Evolutionary conservation across 2,113 vertebrate species (phyloP), one percentile per base, ranked within the genome.

Genomic region (Pardalotus punctatus): DNA sequence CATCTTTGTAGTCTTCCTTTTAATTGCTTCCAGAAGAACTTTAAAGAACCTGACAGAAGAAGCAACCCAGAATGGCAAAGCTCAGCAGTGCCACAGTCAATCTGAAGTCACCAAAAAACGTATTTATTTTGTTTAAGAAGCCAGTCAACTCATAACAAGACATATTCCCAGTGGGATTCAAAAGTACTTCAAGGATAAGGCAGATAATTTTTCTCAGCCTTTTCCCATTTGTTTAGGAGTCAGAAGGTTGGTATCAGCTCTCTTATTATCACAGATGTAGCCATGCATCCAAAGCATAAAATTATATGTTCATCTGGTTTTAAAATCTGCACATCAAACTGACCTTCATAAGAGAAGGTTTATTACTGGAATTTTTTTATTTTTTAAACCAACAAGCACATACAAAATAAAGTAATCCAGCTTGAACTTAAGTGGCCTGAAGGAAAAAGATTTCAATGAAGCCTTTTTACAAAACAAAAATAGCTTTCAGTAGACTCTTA

Each of bases 11-110:
- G 60, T 98, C 90, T 97, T 99, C 96, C 97, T 99, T 95, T 98
- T 99, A 84, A 99, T 98, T 54, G 98, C 96, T 51, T 99, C 99
- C 29, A 99, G 95, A 48, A 99, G 90, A 29, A 98, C 90, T 80
- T 97, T 98, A 73, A 99, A 99, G 95, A 99, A 99, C 43, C 99
- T 99, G 97, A 56, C 62, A 93, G 79, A 8, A 66, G 47, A 61
- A 88, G 72, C 74, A 94, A 58, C 11, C 12, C 70, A 85, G 42
- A 3, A 19, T 4, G 18, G 48, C 33, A 81, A 69, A 10, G 0
- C 27, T 95, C 76, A 84, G 70, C 19, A 70, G 29, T 13, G 43
- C 25, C 1, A 6, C 11, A 74, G 54, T 60, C 35, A 61, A n/a
- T 9, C 17, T 58, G 33, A 72, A 57, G 22, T 17, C n/a, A 35